phyloP scores from a whole-genome alignment of 2,113 vertebrate genomes.

The Pica pica region DNA sequence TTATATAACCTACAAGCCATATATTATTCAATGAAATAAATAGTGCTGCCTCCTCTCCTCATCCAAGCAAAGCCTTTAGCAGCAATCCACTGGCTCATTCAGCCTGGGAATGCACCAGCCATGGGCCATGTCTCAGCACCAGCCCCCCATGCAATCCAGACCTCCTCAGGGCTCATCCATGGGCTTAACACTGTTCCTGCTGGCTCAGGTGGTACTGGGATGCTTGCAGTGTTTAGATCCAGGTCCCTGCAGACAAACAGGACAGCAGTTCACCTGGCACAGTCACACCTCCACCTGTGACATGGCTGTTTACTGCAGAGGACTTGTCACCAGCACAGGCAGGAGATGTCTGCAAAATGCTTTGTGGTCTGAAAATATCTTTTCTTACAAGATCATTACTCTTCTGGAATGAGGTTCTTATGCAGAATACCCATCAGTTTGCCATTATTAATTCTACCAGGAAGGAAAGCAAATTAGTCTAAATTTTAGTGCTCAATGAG shows the following conservation, averaged over 20 bases:
- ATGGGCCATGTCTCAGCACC: background rate
- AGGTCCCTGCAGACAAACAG: background rate
- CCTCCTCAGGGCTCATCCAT: background rate
- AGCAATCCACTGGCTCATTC: background rate
- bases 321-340: background rate
- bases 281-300: background rate
- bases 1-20: constrained; percentile 30
- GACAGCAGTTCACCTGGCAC: background rate
- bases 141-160: background rate
- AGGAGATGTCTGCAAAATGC: background rate
- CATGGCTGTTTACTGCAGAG: background rate
- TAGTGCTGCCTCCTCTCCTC: background rate
- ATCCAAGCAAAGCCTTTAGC: background rate
- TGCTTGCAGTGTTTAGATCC: background rate
- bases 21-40: constrained; percentile 47
- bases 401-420: background rate
- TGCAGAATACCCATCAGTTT: background rate
- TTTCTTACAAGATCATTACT: background rate
- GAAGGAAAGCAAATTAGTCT: constrained; percentile 9
- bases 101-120: background rate
- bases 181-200: background rate
- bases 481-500: background rate
- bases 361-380: background rate
- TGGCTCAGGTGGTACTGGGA: background rate
- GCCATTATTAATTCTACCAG: background rate